Conservation (phyloP, 2,113 vertebrate species). For the Calonectris borealis region DNA sequence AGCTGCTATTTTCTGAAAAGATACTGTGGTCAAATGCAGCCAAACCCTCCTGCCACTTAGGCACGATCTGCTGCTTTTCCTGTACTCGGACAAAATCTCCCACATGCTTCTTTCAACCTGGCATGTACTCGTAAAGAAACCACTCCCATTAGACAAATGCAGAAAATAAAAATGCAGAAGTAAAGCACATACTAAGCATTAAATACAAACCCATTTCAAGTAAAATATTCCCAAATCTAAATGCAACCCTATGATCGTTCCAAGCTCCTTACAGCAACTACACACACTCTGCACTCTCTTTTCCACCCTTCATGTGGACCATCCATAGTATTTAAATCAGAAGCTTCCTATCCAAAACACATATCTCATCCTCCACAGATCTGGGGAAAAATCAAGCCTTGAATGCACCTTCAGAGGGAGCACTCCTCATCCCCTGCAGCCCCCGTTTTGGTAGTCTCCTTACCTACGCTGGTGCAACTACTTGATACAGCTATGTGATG, state of each 20-base stretch:
- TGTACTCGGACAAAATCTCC: not conserved
- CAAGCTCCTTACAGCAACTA: not conserved
- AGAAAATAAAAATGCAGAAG: not conserved
- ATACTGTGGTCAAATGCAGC: not conserved
- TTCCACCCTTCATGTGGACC: not conserved
- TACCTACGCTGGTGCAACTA: not conserved
- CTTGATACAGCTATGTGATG: not conserved
- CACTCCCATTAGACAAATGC: not conserved
- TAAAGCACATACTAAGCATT: not conserved
- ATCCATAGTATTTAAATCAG: not conserved
- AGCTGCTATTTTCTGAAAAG: not conserved
- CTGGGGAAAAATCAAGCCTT: not conserved
- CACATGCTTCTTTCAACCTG: not conserved
- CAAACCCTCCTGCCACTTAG: not conserved
- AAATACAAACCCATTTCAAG: not conserved
- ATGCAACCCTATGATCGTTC: not conserved
- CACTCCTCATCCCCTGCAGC: not conserved
- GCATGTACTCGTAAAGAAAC: not conserved
- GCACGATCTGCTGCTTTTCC: not conserved
- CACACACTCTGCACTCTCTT: not conserved
- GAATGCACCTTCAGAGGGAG: not conserved
- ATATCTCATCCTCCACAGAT: not conserved
- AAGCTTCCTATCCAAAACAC: not conserved
- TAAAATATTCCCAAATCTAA: not conserved
- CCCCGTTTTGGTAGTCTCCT: not conserved